Conservation (phyloP, 1,140 invertebrate species). For the Bombus waltoni region DNA sequence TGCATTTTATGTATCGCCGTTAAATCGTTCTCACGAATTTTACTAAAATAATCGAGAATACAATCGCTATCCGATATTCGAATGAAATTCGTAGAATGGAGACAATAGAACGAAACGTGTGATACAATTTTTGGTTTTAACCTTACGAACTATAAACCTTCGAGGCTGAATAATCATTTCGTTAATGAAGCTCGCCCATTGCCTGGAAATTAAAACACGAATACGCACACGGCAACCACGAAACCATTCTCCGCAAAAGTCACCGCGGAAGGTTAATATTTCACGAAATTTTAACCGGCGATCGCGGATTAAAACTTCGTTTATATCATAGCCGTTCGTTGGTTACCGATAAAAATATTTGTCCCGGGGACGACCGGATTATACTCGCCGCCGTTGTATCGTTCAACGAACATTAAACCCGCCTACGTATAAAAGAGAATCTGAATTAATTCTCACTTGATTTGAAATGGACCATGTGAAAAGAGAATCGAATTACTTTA, state of each 20-base stretch:
- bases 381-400: not conserved
- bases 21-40: not conserved
- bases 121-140: not conserved
- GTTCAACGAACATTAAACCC: slow-evolving; percentile 2
- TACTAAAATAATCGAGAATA: not conserved
- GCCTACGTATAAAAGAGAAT: not conserved
- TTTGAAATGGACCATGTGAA: not conserved
- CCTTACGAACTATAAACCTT: not conserved
- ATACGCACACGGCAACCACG: too few relatives aligned
- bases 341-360: slow-evolving; percentile 9
- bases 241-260: not conserved
- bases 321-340: not conserved
- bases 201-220: not conserved
- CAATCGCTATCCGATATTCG: not conserved
- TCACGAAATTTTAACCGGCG: slow-evolving; percentile 3
- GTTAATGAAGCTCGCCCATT: not conserved
- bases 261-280: not conserved
- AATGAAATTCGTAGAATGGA: not conserved
- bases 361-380: not conserved
- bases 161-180: not conserved
- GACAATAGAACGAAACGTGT: not conserved
- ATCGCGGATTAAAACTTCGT: not conserved
- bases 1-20: not conserved
- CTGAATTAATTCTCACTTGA: not conserved
- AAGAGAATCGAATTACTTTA: too few relatives aligned